Percentiles rank a stretch among this genome's conserved stretches.
Evolutionary conservation across 2,113 vertebrate species (phyloP).

Genomic region (Cyrtonyx montezumae): DNA sequence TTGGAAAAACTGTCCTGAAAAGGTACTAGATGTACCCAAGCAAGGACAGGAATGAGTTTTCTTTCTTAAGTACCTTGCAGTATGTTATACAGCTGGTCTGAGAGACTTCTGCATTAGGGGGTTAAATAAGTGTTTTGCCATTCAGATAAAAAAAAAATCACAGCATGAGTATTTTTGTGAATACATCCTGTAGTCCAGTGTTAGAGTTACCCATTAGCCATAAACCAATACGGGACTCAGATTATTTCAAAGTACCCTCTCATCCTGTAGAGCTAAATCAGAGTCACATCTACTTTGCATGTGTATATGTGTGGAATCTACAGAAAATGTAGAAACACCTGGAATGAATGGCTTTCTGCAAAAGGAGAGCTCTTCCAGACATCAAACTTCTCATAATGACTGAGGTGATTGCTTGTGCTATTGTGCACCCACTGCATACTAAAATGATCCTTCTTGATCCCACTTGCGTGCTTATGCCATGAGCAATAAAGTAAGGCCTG

Average conservation of each 20-base stretch:
- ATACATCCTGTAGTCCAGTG: accelerated
- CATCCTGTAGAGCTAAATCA: background rate
- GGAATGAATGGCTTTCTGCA: background rate
- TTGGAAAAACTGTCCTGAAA: background rate
- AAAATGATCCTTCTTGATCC: background rate
- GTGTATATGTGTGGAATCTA: background rate
- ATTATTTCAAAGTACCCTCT: background rate
- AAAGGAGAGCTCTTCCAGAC: background rate
- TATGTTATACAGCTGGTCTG: accelerated
- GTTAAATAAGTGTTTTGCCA: background rate
- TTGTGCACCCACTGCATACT: background rate
- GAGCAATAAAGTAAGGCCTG: background rate
- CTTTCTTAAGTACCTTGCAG: background rate
- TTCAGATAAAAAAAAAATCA: background rate
- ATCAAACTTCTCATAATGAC: background rate
- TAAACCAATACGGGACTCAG: accelerated
- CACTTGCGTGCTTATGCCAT: background rate
- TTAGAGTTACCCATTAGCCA: background rate
- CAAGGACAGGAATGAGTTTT: background rate
- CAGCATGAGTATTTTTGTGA: background rate
- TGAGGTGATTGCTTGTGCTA: background rate
- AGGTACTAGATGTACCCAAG: background rate
- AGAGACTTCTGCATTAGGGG: background rate
- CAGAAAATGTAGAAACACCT: background rate
- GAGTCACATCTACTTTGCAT: background rate